A percentile compares a stretch with the other conserved stretches of the same genome.
phyloP scores from a whole-genome alignment of 1,140 invertebrate species.

The Camponotus floridanus region DNA sequence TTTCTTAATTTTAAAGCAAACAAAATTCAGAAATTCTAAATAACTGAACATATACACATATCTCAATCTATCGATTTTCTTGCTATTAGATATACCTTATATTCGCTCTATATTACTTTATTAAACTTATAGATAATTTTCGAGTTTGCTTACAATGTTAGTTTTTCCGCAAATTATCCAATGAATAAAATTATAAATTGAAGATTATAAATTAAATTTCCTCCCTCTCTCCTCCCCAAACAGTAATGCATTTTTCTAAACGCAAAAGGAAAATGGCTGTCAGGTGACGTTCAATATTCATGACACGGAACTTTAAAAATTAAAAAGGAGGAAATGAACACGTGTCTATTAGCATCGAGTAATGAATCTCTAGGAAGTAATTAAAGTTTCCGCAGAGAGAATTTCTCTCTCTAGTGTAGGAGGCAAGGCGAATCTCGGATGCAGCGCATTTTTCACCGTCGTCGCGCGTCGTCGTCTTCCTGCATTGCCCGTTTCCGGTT shows the following conservation, averaged over 20 bases:
- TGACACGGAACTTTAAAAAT: slow-evolving; percentile 74
- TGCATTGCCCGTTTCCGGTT: slow-evolving; percentile 67
- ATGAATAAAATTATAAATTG: slow-evolving; percentile 54
- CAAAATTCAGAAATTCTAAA: background rate
- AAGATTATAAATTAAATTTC: background rate
- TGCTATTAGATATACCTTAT: background rate
- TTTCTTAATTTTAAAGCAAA: background rate
- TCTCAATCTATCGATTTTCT: slow-evolving; percentile 10
- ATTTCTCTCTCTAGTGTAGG: slow-evolving; percentile 69
- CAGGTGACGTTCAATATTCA: slow-evolving; percentile 79
- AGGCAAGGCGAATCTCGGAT: slow-evolving; percentile 61
- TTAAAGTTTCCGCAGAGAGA: slow-evolving; percentile 81
- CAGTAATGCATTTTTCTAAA: slow-evolving; percentile 52
- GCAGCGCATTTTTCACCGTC: slow-evolving; percentile 79
- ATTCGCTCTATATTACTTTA: background rate
- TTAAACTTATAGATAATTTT: slow-evolving; percentile 28
- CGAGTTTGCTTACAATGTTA: background rate
- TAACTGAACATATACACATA: background rate
- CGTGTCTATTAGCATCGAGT: slow-evolving; percentile 83
- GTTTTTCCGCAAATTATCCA: slow-evolving; percentile 29
- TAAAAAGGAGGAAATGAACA: slow-evolving; percentile 74
- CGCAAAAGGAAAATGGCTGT: slow-evolving; percentile 31
- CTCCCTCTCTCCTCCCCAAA: background rate
- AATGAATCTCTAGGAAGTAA: slow-evolving; percentile 83
- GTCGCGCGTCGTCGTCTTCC: slow-evolving; percentile 63